Conservation (phyloP, 64 coral and sea anemone genomes). For the Stichodactyla mertensii region DNA sequence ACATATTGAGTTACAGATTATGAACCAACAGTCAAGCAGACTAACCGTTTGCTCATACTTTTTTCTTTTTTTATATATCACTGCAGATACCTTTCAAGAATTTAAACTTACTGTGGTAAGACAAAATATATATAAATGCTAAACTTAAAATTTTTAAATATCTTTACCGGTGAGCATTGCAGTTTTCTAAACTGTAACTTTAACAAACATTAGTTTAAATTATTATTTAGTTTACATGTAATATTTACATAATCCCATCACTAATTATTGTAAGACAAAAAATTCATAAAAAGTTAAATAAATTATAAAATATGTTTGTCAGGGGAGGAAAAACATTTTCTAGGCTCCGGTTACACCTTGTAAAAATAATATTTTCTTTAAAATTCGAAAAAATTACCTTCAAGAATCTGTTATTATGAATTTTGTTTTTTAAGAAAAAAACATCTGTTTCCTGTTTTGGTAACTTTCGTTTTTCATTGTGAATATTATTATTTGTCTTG, state of each 20-base stretch:
- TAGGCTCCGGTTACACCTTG: neutral
- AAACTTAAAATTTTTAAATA: neutral
- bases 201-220: neutral
- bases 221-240: neutral
- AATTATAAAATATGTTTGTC: neutral
- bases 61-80: neutral
- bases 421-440: neutral
- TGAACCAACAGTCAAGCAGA: too few relatives aligned
- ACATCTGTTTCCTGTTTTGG: neutral
- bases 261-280: neutral
- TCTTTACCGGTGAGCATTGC: neutral
- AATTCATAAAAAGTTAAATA: neutral
- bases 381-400: too few relatives aligned
- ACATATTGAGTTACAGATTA: neutral
- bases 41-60: too few relatives aligned
- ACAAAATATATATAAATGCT: neutral
- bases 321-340: neutral
- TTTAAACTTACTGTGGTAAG: slow-evolving; percentile 85
- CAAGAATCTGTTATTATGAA: neutral
- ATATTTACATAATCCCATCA: slow-evolving; percentile 16
- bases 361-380: neutral
- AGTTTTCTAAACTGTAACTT: neutral
- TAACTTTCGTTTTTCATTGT: neutral
- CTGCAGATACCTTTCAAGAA: slow-evolving; percentile 67
- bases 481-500: neutral